Base-by-base conservation (phyloP, 2,113 vertebrate species). In the Lepisosteus osseus region DNA sequence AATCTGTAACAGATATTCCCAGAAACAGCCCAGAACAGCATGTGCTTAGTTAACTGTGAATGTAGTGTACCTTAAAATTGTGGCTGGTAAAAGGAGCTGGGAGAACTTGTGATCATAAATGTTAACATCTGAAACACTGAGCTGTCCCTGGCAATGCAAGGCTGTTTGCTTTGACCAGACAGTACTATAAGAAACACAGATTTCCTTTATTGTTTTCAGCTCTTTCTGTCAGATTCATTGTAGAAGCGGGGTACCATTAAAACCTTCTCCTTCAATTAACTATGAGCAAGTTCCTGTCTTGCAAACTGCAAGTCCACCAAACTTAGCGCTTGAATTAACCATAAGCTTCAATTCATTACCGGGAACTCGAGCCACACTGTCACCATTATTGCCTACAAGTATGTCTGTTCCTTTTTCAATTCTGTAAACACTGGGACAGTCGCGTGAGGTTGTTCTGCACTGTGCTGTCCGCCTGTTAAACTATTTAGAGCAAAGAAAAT, bases 331-430 rank as follows among this genome's bases (percentile, higher is more conserved):
- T 64, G 44, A 45, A 17, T 65, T 56, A 65, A 51, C 70, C 41
- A 43, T 56, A 17, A 65, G 69, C 69, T 54, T 13, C 59, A n/a
- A n/a, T 41, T 56, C 72, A 55, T 61, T n/a, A 59, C 7, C 44
- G 43, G 54, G 29, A 51, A 43, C 8, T 59, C 55, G 54, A 47
- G 55, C 43, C 44, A 40, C 4, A 54, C 15, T 64, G 44, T 63
- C 12, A 6, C 41, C 55, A 9, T 59, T 29, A 51, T 17, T n/a
- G 11, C 54, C n/a, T 3, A 29, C 17, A 69, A 59, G 59, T 54
- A 59, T n/a, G 64, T 65, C 62, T 54, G 61, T 69, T 76, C 41
- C 29, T 5, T 40, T 1, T 9, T 47, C 11, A 11, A 12, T 5
- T 61, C 51, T 42, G n/a, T 47, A 13, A 62, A 62, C 9, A 5